A percentile compares a stretch with the other conserved stretches of the same genome.
Conservation (phyloP, 2,888 invertebrate genomes). For the Drosophila robusta region DNA sequence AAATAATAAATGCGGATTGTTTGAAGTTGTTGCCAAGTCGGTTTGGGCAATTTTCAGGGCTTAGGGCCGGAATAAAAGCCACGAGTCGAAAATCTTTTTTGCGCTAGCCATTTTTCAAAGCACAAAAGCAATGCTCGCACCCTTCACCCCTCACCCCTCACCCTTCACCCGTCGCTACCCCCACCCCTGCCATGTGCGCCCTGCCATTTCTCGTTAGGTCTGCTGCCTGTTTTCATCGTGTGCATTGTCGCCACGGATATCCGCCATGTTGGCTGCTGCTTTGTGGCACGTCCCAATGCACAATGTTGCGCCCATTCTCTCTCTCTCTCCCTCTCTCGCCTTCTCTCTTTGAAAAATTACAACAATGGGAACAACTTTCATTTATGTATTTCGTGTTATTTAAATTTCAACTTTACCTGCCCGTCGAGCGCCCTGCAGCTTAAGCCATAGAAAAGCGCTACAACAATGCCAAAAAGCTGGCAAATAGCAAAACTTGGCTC, state of each 20-base stretch:
- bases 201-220: conserved; percentile 22
- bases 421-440: conserved; percentile 7
- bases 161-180: not conserved
- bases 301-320: conserved; percentile 35
- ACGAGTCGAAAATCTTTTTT: conserved; percentile 17
- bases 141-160: not conserved
- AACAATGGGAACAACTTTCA: conserved; percentile 21
- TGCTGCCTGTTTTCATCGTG: conserved; percentile 35
- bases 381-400: conserved; percentile 46
- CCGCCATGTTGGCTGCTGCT: conserved; percentile 77
- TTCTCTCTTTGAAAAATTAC: conserved; percentile 7
- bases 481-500: conserved; percentile 62
- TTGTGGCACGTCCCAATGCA: conserved; percentile 59
- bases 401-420: conserved; percentile 58
- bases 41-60: conserved; percentile 4
- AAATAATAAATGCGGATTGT: conserved; percentile 23
- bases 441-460: conserved; percentile 62
- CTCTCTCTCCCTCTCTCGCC: not conserved
- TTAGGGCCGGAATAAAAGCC: conserved; percentile 12
- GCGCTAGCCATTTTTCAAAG: conserved; percentile 10
- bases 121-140: conserved; percentile 20
- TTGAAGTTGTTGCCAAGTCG: conserved; percentile 16
- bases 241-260: conserved; percentile 76
- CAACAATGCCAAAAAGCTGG: conserved; percentile 66
- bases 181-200: too few species aligned